A percentile compares a stretch with the other conserved stretches of the same genome.
phyloP scores from a whole-genome alignment of 2,888 invertebrate species.

The Prosopocoilus inquinatus region DNA sequence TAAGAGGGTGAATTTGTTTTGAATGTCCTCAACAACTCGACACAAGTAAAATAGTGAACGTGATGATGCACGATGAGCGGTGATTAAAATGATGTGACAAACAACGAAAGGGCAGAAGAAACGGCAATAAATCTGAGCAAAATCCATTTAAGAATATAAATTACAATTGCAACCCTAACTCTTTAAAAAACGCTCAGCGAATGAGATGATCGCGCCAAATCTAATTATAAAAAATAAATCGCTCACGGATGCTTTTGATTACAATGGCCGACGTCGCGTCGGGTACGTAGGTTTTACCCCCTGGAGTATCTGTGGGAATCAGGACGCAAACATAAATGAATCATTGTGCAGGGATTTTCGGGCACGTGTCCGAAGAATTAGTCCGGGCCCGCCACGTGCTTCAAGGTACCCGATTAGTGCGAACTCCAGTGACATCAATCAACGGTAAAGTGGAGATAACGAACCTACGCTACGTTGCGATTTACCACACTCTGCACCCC shows the following conservation, averaged over 20 bases:
- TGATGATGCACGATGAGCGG: not conserved
- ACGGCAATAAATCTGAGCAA: not conserved
- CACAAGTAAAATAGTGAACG: not conserved
- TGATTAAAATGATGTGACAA: not conserved
- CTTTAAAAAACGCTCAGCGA: slow-evolving; percentile 4
- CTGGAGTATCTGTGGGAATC: slow-evolving; percentile 44
- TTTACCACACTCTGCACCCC: slow-evolving; percentile 29
- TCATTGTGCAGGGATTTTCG: slow-evolving; percentile 46
- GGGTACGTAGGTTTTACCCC: slow-evolving; percentile 16
- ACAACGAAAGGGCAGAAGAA: not conserved
- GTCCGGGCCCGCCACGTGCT: slow-evolving; percentile 11
- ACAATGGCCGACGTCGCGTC: slow-evolving; percentile 2
- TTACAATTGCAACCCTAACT: not conserved
- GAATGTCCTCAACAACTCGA: too few relatives aligned
- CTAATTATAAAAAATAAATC: slow-evolving; percentile 49
- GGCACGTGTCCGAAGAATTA: slow-evolving; percentile 37
- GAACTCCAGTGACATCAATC: slow-evolving; percentile 45
- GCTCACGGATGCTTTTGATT: slow-evolving; percentile 34
- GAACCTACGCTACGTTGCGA: slow-evolving; percentile 38
- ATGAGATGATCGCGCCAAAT: slow-evolving; percentile 32
- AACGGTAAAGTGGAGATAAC: slow-evolving; percentile 47
- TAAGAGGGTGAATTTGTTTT: too few relatives aligned
- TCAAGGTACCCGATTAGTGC: slow-evolving; percentile 47
- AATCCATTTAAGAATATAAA: not conserved
- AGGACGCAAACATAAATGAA: slow-evolving; percentile 43